Evolutionary conservation across 2,113 vertebrate species (phyloP).

Genomic region (Corvus cornix): DNA sequence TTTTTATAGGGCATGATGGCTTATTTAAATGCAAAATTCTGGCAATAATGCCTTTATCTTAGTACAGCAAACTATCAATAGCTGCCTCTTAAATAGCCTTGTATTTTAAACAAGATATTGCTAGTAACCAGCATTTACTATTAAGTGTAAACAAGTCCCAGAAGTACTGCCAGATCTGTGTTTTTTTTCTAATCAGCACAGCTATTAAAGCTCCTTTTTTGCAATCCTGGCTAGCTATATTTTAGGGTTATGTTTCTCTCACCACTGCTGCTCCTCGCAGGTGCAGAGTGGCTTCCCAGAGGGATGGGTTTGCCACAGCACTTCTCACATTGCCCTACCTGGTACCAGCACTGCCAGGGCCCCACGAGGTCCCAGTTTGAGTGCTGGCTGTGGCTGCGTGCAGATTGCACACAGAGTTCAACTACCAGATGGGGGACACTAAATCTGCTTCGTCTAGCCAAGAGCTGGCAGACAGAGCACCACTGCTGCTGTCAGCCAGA

Average conservation of each 20-base stretch:
- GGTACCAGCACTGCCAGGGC: not conserved
- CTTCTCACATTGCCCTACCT: not conserved
- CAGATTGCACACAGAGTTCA: conserved; percentile 39
- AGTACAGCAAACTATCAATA: not conserved
- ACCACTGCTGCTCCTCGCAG: not conserved
- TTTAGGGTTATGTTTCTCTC: not conserved
- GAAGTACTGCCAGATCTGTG: not conserved
- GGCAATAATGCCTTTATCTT: not conserved
- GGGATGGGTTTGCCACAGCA: not conserved
- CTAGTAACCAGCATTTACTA: not conserved
- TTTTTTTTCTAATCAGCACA: not conserved
- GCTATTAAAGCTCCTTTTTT: not conserved
- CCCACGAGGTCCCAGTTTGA: not conserved
- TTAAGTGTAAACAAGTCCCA: conserved; percentile 7
- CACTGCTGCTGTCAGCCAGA: conserved; percentile 40
- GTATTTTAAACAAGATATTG: conserved; percentile 20
- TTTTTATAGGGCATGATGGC: not conserved
- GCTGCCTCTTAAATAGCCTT: not conserved
- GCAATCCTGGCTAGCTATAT: not conserved
- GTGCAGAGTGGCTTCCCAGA: not conserved
- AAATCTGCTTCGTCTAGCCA: conserved; percentile 60
- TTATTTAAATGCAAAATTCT: conserved; percentile 2
- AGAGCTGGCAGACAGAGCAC: conserved; percentile 57
- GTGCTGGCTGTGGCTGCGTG: not conserved
- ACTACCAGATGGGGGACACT: conserved; percentile 59